These are phyloP conservation scores for Troilus luridus DNA, from an alignment of 2,888 invertebrate species.

Conservation along the genomic window DNA sequence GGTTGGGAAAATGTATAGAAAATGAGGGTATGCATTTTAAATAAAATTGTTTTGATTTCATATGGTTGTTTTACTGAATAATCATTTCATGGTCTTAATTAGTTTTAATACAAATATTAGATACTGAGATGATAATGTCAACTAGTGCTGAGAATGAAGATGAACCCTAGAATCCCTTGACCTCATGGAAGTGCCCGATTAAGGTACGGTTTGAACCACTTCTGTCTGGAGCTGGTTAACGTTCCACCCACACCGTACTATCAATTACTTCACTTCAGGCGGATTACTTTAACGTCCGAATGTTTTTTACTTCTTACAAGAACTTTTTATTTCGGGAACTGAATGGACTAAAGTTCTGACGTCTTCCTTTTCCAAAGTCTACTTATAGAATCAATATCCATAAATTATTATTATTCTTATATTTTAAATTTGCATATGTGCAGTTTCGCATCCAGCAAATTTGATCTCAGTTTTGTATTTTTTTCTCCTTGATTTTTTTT, in stretches of 20 bases:
- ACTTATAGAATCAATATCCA: too few species aligned
- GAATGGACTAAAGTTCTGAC: not conserved
- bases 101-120: not conserved
- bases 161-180: not conserved
- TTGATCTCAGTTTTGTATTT: too few species aligned
- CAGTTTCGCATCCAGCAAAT: too few species aligned
- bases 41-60: too few species aligned
- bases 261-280: not conserved
- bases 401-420: too few species aligned
- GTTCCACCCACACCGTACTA: not conserved
- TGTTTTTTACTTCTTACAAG: not conserved
- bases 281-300: not conserved
- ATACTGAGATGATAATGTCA: not conserved
- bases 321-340: not conserved
- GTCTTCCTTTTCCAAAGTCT: not conserved
- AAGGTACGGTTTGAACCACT: slow-evolving; percentile 9
- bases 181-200: not conserved
- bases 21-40: too few species aligned
- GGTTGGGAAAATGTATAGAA: too few species aligned
- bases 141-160: not conserved
- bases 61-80: too few species aligned
- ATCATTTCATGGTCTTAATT: too few species aligned
- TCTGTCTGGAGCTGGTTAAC: not conserved
- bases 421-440: too few species aligned
- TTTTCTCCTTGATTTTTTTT: too few species aligned